A percentile compares a stretch with the other conserved stretches of the same genome.
These are phyloP conservation scores for Phoenoteleia sp. DNA, from an alignment of 2,888 invertebrate species.

Conservation along the genomic window DNA sequence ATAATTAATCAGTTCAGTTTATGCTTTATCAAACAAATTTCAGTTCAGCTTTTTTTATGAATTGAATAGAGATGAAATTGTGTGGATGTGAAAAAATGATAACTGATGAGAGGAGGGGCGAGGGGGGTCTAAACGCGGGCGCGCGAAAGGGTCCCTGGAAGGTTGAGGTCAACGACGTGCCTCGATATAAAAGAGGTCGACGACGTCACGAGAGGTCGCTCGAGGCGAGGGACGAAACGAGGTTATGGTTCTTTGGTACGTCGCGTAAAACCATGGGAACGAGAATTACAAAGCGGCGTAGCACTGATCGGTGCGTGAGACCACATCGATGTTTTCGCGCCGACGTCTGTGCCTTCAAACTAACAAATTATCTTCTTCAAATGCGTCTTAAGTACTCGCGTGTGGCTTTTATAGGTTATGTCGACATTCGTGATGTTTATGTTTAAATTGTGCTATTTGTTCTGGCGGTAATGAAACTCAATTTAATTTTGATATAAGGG, in stretches of 20 bases:
- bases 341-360: slow-evolving; percentile 21
- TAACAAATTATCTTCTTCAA: slow-evolving; percentile 43
- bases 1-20: too few relatives aligned
- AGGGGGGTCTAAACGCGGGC: slow-evolving; percentile 43
- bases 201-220: slow-evolving; percentile 77
- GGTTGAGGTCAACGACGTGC: slow-evolving; percentile 75
- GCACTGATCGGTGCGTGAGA: slow-evolving; percentile 65
- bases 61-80: too few relatives aligned
- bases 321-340: slow-evolving; percentile 58
- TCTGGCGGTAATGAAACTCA: neutral
- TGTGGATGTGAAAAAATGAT: slow-evolving; percentile 64
- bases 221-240: slow-evolving; percentile 76
- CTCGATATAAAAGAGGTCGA: slow-evolving; percentile 78
- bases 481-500: neutral
- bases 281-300: slow-evolving; percentile 72
- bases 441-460: neutral
- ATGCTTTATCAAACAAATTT: too few relatives aligned
- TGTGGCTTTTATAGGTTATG: slow-evolving; percentile 39
- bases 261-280: slow-evolving; percentile 75
- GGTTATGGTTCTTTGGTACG: slow-evolving; percentile 75
- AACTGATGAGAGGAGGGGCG: slow-evolving; percentile 33
- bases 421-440: neutral
- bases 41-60: too few relatives aligned
- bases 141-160: slow-evolving; percentile 63
- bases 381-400: slow-evolving; percentile 11